Conservation (phyloP, 2,888 invertebrate genomes). For the Campaea margaritaria region DNA sequence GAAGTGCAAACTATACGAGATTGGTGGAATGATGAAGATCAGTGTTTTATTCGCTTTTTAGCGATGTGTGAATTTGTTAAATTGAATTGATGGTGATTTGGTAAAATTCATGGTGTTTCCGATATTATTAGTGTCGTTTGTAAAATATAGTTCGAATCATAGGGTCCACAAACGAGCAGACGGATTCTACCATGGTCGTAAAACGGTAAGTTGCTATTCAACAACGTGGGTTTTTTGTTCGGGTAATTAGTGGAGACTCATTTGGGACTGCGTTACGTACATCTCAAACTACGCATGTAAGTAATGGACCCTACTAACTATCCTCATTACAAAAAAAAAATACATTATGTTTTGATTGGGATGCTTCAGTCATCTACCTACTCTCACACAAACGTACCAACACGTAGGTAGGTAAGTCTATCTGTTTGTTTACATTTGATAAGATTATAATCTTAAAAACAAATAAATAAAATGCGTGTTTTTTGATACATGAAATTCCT, state of each 20-base stretch:
- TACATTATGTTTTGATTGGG: too few relatives aligned
- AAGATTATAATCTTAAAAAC: too few relatives aligned
- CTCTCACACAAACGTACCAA: too few relatives aligned
- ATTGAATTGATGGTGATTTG: slow-evolving; percentile 79
- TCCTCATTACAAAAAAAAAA: too few relatives aligned
- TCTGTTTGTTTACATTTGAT: too few relatives aligned
- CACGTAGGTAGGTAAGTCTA: too few relatives aligned
- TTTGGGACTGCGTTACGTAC: neutral
- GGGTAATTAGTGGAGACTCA: neutral
- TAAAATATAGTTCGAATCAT: slow-evolving; percentile 81
- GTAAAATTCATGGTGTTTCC: slow-evolving; percentile 82
- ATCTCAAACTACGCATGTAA: too few relatives aligned
- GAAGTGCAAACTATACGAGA: slow-evolving; percentile 72
- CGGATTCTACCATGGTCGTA: slow-evolving; percentile 86
- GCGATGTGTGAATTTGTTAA: slow-evolving; percentile 80
- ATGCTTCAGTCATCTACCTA: too few relatives aligned
- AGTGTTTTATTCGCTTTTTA: slow-evolving; percentile 79
- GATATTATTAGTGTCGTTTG: slow-evolving; percentile 75
- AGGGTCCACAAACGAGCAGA: slow-evolving; percentile 84
- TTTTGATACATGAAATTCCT: too few relatives aligned
- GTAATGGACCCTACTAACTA: too few relatives aligned
- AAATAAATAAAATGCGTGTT: too few relatives aligned
- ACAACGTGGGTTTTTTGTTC: slow-evolving; percentile 33
- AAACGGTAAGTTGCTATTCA: slow-evolving; percentile 76
- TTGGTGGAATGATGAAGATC: slow-evolving; percentile 74